Percentiles rank a stretch among this genome's conserved stretches.
Conservation (phyloP, 2,888 invertebrate genomes). For the Oxyscelio sp. region DNA sequence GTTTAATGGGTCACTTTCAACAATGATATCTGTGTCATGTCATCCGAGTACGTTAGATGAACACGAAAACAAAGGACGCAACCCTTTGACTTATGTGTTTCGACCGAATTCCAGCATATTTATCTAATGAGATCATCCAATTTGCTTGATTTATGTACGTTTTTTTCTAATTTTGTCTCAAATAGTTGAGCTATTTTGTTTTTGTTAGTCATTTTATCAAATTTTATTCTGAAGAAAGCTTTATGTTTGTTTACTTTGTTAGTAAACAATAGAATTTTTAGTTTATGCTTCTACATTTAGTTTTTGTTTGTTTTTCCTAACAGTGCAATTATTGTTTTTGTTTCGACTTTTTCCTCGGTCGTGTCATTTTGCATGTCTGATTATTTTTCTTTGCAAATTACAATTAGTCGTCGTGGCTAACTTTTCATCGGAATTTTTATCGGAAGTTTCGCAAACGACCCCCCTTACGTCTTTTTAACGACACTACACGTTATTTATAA, state of each 20-base stretch:
- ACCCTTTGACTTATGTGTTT: conserved; percentile 30
- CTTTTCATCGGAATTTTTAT: not conserved
- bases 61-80: conserved; percentile 30
- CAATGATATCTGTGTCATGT: conserved; percentile 46
- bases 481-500: conserved; percentile 5
- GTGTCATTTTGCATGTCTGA: no score
- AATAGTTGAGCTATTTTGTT: no score
- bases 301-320: no score
- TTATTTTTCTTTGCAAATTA: no score
- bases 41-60: conserved; percentile 38
- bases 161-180: not conserved
- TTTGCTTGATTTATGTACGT: conserved; percentile 27
- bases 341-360: no score
- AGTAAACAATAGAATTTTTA: no score
- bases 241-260: no score
- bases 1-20: conserved; percentile 39
- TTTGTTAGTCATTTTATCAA: no score
- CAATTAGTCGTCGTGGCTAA: no score
- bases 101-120: not conserved
- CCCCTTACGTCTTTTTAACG: not conserved
- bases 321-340: no score
- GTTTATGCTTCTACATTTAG: no score
- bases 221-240: no score
- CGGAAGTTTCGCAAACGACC: not conserved
- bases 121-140: conserved; percentile 42